Base-by-base conservation (phyloP, 2,888 invertebrate genomes). In the Lasioglossum villosulum region DNA sequence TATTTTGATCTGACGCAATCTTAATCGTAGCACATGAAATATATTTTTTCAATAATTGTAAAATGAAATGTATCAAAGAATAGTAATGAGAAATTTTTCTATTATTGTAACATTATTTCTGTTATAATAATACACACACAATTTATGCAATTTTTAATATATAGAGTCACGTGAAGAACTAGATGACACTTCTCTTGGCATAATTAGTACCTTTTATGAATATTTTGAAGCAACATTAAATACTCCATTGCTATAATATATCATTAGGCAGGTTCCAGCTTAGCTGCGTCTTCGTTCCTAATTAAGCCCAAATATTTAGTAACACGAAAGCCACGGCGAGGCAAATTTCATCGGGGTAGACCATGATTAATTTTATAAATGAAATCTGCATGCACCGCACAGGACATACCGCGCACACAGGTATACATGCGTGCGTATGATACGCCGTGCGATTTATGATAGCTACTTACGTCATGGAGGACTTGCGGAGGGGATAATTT, bases 291-390 rank as follows among this genome's bases (percentile, higher is more conserved):
- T 30, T 56, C 71, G 68, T 75, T 88, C 84, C 83, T 88, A 88
- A 84, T 89, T 88, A 84, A 75, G 56, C 75, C 66, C 77, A 79
- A 86, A 88, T 88, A 86, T 88, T 83, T 42, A 39, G 77, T 42
- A 70, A 56, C 78, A 68, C 34, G 75, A 10, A n/a, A 63, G 52
- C 66, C 37, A 77, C 68, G 81, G 74, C 68, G 78, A 75, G 83
- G 86, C 78, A 76, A 78, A 68, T 81, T 86, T 76, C 78, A 77
- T 63, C 78, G 23, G 42, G 48, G 37, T 14, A 56, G 30, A 30
- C 71, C 68, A 37, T 88, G 88, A 88, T 88, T 88, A 88, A 88
- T 88, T 88, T 82, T 73, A 39, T 27, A 80, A 80, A 86, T 79
- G 63, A 88, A 89, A 83, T 89, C 80, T 78, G 56, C 71, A 78